Base-by-base conservation (phyloP, 2,888 invertebrate species). In the Terebella lapidaria region DNA sequence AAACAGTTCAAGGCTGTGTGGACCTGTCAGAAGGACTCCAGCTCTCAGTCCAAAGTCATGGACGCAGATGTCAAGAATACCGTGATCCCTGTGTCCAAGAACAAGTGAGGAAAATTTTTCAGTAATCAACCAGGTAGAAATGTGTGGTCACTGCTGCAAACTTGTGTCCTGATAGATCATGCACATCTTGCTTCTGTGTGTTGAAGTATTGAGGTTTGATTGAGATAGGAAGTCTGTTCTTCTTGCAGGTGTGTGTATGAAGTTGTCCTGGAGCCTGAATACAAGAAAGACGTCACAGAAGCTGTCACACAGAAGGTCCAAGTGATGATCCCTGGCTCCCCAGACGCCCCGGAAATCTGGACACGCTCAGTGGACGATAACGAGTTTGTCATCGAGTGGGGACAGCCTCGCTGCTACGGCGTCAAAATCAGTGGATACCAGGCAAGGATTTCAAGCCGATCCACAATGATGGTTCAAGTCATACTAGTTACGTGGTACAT, bases 371-470 rank as follows among this genome's bases (percentile, higher is more conserved):
- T 72, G 42, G 73, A 70, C 28, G 69, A 72, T 3, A 74, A 75
- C 56, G 76, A 77, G 67, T 76, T 81, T 67, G 71, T 74, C 25
- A 73, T 81, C 35, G 78, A 79, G 59, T 81, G 81, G 81, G 76
- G 74, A 4, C 79, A 81, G 64, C 81, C 81, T 15, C 64, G 72
- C 46, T 63, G 77, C 26, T 77, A 72, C 65, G 75, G 75, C 25
- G 73, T 77, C 54, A 73, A 71, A 58, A 71, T 79, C 53, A 69
- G 71, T 56, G 81, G 78, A 27, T 80, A 78, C 61, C 76, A 78
- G 72, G 74, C 75, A 47, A 54, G 54, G 20, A 10, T 20, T 35
- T n/a, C n/a, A n/a, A 35, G 10, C n/a, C n/a, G 42, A n/a, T 15
- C 42, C n/a, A 35, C n/a, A n/a, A 35, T 15, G 42, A 35, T 35